Evolutionary conservation across 2,113 vertebrate genomes (phyloP).

Genomic region (Leucoraja erinaceus): DNA sequence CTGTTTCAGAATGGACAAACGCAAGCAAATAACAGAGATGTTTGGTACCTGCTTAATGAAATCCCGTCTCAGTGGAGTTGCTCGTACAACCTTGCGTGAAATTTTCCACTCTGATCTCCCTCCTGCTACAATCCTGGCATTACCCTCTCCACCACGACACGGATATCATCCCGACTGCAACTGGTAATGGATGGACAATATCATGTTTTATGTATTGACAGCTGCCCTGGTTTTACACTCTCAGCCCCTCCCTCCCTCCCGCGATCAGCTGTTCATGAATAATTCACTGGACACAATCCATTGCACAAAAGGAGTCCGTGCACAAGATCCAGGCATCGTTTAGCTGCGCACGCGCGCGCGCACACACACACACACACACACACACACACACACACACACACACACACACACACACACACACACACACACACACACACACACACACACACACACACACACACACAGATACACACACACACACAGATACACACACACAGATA

Average conservation of each 20-base stretch:
- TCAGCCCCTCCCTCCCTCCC: not conserved
- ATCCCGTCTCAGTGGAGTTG: not conserved
- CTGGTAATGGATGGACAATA: not conserved
- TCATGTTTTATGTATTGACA: constrained; percentile 30
- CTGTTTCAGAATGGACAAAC: not conserved
- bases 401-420: too few relatives aligned
- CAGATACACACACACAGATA: too few relatives aligned
- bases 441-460: too few relatives aligned
- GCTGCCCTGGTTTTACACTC: not conserved
- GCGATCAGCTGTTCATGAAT: not conserved
- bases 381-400: too few relatives aligned
- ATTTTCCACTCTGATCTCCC: not conserved
- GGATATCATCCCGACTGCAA: not conserved
- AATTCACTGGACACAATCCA: constrained; percentile 12
- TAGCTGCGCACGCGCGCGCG: not conserved
- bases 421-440: too few relatives aligned
- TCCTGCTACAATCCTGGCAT: not conserved
- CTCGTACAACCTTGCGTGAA: not conserved
- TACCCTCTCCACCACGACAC: not conserved
- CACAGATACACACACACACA: too few relatives aligned
- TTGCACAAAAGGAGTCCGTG: constrained; percentile 16
- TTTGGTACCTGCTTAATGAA: not conserved
- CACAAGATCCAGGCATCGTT: not conserved
- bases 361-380: not conserved
- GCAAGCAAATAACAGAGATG: not conserved